These are phyloP conservation scores for Carabus problematicus DNA, from an alignment of 2,888 invertebrate species.

Conservation along the genomic window DNA sequence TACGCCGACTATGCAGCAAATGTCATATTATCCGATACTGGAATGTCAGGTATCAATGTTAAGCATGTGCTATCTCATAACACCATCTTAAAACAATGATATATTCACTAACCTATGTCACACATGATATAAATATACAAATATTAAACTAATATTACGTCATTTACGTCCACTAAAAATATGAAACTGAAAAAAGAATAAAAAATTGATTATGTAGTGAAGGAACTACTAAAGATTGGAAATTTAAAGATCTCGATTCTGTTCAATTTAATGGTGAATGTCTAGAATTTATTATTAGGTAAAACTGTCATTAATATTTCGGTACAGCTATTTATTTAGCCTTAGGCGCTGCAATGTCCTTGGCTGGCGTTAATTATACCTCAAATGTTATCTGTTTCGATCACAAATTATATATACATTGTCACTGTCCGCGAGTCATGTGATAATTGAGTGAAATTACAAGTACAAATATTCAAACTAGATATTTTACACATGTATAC, in stretches of 20 bases:
- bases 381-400: slow-evolving; percentile 33
- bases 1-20: slow-evolving; percentile 29
- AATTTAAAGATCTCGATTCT: neutral
- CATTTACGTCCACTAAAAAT: too few species aligned
- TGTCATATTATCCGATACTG: slow-evolving; percentile 27
- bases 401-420: slow-evolving; percentile 27
- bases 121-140: neutral
- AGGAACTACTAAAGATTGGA: too few species aligned
- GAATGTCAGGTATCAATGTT: slow-evolving; percentile 36
- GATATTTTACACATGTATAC: neutral
- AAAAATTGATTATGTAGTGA: too few species aligned
- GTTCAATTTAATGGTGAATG: neutral
- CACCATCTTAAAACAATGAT: neutral
- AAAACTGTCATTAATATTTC: slow-evolving; percentile 27
- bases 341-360: slow-evolving; percentile 22
- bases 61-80: slow-evolving; percentile 33
- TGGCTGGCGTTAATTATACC: slow-evolving; percentile 37
- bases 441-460: slow-evolving; percentile 36
- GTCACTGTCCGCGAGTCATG: slow-evolving; percentile 30
- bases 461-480: slow-evolving; percentile 17
- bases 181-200: too few species aligned
- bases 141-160: neutral
- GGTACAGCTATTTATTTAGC: slow-evolving; percentile 28
- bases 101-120: neutral
- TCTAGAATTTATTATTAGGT: slow-evolving; percentile 17